These are phyloP conservation scores for Neolamprologus caudopunctatus DNA, from an alignment of 2,113 vertebrate species.

Conservation along the genomic window DNA sequence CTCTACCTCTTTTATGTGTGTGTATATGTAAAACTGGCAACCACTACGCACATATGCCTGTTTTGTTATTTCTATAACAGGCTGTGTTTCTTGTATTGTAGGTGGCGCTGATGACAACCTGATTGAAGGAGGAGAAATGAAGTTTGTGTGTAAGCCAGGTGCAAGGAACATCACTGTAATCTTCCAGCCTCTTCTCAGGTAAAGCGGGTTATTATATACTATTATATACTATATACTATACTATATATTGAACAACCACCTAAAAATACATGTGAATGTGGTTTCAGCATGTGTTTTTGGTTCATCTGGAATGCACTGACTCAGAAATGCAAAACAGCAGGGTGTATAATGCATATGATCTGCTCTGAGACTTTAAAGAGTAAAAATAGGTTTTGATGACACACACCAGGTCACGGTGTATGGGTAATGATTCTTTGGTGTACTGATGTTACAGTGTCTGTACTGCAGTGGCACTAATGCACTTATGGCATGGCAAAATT, in stretches of 20 bases:
- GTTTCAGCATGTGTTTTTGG: not conserved
- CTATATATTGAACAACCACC: not conserved
- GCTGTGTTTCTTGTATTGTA: conserved; percentile 36
- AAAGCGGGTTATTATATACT: not conserved
- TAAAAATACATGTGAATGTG: not conserved
- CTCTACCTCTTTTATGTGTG: not conserved
- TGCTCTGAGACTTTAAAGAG: not conserved
- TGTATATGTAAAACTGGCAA: not conserved
- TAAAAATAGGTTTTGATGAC: not conserved
- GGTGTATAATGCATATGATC: not conserved
- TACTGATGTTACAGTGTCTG: not conserved
- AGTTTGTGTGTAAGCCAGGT: conserved; percentile 96
- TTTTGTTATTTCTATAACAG: not conserved
- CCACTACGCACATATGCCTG: not conserved
- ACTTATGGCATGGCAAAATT: not conserved
- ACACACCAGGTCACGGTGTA: not conserved
- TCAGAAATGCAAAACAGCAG: not conserved
- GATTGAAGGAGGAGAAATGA: conserved; percentile 95
- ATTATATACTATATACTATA: not conserved
- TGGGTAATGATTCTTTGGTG: not conserved
- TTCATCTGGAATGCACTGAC: not conserved
- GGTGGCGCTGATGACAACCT: conserved; percentile 96
- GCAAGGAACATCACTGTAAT: conserved; percentile 96
- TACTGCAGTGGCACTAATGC: not conserved
- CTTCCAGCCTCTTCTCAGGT: conserved; percentile 96